Evolutionary conservation across 64 coral and sea anemone species (phyloP), one percentile per base, ranked within the genome.

Genomic region (Dendrophyllia cribrosa): DNA sequence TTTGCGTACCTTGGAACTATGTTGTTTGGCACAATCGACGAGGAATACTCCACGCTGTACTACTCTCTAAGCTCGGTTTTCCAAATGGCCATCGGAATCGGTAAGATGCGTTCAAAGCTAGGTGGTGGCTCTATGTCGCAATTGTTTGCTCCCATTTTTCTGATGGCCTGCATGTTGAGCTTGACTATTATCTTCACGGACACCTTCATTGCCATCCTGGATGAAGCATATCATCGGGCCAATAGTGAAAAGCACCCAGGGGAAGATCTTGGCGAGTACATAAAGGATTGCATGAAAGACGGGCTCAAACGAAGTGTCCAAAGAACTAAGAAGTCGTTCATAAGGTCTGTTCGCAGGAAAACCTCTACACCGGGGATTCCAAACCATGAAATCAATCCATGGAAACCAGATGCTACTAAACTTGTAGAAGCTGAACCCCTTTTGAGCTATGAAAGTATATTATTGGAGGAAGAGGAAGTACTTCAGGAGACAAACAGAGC

Each of bases 1-100:
- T 96, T 92, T 65, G 82, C 86, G 3, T 83, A 92, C 47, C 43
- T 88, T 46, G 90, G 88, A 44, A 71, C 66, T 15, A 76, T 90
- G 6, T 24, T 88, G 15, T 96, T 96, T 96, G 94, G 94, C 70
- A 56, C 89, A 34, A 76, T 26, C 5, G 60, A 88, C 6, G 67
- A 52, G 25, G 82, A 84, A 22, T 96, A 92, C 43, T 71, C 94
- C 10, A 92, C 94, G 3, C 59, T 96, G 15, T 76, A 43, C 15
- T 63, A 63, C 15, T 67, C 94, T 6, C 55, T 96, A 46, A 22
- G 75, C 5, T 56, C 94, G 1, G 74, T 88, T 26, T 50, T 96
- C 19, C 66, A 88, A 67, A 49, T 66, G 60, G 79, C 60, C 0
- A 66, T 83, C 19, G 79, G 79, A 50, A 83, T 83, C 15, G 79